Evolutionary conservation across 1,140 invertebrate genomes (phyloP).

Genomic region (Lethrus apterus): DNA sequence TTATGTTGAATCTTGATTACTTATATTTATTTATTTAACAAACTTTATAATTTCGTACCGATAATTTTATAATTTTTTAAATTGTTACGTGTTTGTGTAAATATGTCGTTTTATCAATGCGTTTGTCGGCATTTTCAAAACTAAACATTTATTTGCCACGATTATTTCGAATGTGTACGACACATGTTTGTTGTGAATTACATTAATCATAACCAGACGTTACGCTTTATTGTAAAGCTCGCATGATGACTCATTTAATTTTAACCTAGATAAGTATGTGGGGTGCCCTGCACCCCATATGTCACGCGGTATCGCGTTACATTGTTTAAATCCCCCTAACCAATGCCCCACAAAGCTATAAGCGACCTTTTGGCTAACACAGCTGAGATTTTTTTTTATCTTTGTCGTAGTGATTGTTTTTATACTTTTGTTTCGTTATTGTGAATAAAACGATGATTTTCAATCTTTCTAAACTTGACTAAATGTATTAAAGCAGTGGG

Average conservation of each 20-base stretch:
- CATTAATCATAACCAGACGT: constrained; percentile 5
- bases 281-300: constrained; percentile 15
- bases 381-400: constrained; percentile 13
- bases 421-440: too few species aligned
- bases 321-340: constrained; percentile 3
- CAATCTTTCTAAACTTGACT: too few species aligned
- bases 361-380: constrained; percentile 9
- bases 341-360: neutral
- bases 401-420: too few species aligned
- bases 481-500: too few species aligned
- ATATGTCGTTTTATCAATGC: too few species aligned
- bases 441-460: too few species aligned
- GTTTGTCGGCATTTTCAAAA: neutral
- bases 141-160: neutral
- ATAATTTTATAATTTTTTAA: too few species aligned
- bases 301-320: constrained; percentile 18
- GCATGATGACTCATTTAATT: constrained; percentile 23
- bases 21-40: too few species aligned
- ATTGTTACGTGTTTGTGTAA: too few species aligned
- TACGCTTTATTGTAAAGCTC: too few species aligned
- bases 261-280: constrained; percentile 15
- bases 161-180: neutral
- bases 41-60: too few species aligned
- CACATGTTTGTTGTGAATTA: constrained; percentile 5
- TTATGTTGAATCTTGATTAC: too few species aligned